Base-by-base conservation (phyloP, 2,888 invertebrate genomes). In the Trypoxylon attenuatum region DNA sequence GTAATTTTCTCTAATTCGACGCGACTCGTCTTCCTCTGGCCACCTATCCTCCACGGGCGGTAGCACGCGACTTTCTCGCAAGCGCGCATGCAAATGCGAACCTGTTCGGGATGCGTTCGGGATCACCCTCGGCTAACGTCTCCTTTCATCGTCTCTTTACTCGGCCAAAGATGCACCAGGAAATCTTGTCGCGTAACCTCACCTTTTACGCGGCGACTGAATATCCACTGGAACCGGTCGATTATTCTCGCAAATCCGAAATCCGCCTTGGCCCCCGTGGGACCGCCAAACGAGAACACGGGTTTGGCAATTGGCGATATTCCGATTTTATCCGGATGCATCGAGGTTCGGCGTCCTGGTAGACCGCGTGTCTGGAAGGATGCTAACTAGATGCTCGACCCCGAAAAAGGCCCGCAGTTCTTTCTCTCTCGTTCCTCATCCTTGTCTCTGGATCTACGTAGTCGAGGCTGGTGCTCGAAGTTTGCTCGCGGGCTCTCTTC, bases 1-100 rank as follows among this genome's bases (percentile, higher is more conserved):
- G 84, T 85, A 86, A 86, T 86, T 85, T 84, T 79, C 85, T 85
- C 84, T 84, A 85, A 86, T 85, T 85, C 82, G 80, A 81, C 76
- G 78, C 74, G 79, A 80, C 74, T 63, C 62, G 56, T 59, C 66
- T 25, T 46, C 46, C 39, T 27, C 42, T 25, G 46, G 29, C 38
- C 47, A 42, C 53, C 56, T 47, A 29, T 59, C 45, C 41, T 60
- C 51, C 16, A 16, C 2, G 42, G 52, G 25, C 5, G 33, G 38
- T 29, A 42, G 55, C 61, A 66, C 69, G 63, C 69, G 56, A 54
- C 42, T 27, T 13, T 23, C 39, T 38, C 10, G n/a, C 19, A 23
- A 13, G 10, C 8, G 4, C 49, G 53, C 58, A 62, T 58, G 58
- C 58, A 51, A 39, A 53, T 18, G 39, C 38, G 29, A 16, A 43